Evolutionary conservation across 2,113 vertebrate genomes (phyloP), one percentile per base, ranked within the genome.

Genomic region (Sinocyclocheilus rhinocerous): DNA sequence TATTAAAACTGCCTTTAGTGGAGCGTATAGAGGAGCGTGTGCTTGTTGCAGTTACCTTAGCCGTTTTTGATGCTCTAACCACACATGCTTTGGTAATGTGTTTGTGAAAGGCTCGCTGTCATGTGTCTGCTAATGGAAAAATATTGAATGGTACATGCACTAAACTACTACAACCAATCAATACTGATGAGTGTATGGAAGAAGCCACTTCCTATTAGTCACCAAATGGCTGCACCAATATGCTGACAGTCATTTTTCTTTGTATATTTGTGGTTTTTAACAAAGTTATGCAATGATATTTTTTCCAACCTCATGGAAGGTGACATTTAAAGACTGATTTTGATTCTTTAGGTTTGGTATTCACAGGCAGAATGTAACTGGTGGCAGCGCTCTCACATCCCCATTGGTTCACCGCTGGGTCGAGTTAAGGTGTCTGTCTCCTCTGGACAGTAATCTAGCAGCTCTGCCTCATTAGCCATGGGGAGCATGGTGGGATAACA

Each of bases 401-500:
- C 81, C 24, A 81, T 45, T 24, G 59, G 78, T 81, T 82, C 18
- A 70, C 13, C 50, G 24, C 39, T 57, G 78, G 87, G 81, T 84
- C 69, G 33, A 39, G 55, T 11, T 24, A n/a, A 39, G 42, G 65
- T 57, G 81, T 81, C 81, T 55, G 75, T 52, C 76, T 87, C 42
- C 72, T 69, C 61, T n/a, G 39, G 22, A 55, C 76, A 20, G 55
- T 87, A 75, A 75, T 86, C 78, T 80, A 52, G 61, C 79, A 69
- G 59, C 42, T 11, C n/a, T 39, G 52, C 83, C 85, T 89, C 83
- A 86, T 88, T 90, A 78, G 36, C 69, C 69, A 69, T 39, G 73
- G 61, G 61, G 42, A 77, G 61, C 22, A 12, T 42, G 24, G 72
- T 83, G 73, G 61, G 81, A 81, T 87, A 57, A 39, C 61, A 78